Percentiles rank a stretch among this genome's conserved stretches.
phyloP scores from a whole-genome alignment of 2,888 invertebrate genomes.

The Xestoiulus laeticollis region DNA sequence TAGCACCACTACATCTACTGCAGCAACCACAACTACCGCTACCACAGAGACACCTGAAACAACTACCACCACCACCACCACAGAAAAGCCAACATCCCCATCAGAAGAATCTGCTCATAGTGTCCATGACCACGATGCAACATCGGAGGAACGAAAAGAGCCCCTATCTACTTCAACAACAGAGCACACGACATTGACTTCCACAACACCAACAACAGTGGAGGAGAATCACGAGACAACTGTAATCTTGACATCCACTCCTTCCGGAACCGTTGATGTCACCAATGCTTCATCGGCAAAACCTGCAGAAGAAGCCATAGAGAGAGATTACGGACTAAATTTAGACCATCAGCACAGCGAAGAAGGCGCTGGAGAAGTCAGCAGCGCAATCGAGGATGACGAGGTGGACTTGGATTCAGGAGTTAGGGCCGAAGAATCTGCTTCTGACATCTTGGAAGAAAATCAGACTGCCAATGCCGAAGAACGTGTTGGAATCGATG shows the following conservation, averaged over 20 bases:
- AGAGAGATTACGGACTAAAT: constrained; percentile 49
- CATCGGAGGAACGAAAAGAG: not conserved
- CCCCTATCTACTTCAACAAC: not conserved
- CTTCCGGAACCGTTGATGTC: not conserved
- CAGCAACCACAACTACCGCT: not conserved
- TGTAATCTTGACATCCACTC: not conserved
- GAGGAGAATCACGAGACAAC: not conserved
- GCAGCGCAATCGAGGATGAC: not conserved
- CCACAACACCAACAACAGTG: not conserved
- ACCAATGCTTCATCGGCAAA: constrained; percentile 5
- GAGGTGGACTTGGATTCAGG: not conserved
- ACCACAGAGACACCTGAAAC: not conserved
- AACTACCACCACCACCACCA: not conserved
- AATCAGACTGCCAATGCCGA: not conserved
- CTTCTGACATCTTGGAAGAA: not conserved
- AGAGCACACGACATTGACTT: not conserved
- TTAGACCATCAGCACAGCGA: not conserved
- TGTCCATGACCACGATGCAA: not conserved
- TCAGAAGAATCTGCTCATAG: not conserved
- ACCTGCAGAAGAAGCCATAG: constrained; percentile 50
- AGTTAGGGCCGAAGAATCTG: not conserved
- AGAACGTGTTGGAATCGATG: no score
- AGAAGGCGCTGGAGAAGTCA: not conserved
- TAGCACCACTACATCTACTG: not conserved
- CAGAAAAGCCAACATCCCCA: not conserved